phyloP scores from a whole-genome alignment of 1,140 invertebrate genomes.

The Metaphire vulgaris region DNA sequence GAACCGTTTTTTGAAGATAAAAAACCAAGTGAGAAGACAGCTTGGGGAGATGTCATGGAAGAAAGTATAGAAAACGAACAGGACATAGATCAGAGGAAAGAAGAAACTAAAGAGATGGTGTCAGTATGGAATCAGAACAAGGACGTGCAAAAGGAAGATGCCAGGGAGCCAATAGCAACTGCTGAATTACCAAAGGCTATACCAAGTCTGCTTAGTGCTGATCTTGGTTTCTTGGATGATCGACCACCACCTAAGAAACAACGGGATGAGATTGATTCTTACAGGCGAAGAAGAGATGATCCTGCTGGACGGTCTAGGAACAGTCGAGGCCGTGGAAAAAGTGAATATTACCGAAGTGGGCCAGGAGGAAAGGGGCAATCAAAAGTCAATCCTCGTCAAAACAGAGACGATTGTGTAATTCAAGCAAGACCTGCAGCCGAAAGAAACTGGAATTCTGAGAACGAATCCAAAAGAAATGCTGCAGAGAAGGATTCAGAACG shows the following conservation, averaged over 20 bases:
- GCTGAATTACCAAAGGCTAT: constrained; percentile 8
- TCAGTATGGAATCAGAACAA: neutral
- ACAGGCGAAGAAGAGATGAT: constrained; percentile 29
- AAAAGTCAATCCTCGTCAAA: constrained; percentile 27
- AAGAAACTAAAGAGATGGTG: neutral
- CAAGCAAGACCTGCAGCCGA: neutral
- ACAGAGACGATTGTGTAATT: constrained; percentile 30
- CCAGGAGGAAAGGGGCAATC: constrained; percentile 29
- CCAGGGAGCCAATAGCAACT: neutral
- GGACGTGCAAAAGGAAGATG: neutral
- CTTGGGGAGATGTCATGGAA: neutral
- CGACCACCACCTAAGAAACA: constrained; percentile 35
- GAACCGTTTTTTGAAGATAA: neutral
- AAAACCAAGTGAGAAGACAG: neutral
- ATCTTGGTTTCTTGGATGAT: constrained; percentile 19
- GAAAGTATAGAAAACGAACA: neutral
- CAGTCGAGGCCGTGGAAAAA: constrained; percentile 38
- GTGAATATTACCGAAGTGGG: constrained; percentile 44
- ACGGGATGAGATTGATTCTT: constrained; percentile 31
- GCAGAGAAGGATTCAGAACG: neutral
- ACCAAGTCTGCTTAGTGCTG: neutral
- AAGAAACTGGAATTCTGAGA: neutral
- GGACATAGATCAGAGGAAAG: neutral
- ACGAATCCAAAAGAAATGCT: neutral
- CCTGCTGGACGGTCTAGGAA: constrained; percentile 35